These are phyloP conservation scores for Onychostoma macrolepis DNA, from an alignment of 2,113 vertebrate genomes.

Conservation along the genomic window DNA sequence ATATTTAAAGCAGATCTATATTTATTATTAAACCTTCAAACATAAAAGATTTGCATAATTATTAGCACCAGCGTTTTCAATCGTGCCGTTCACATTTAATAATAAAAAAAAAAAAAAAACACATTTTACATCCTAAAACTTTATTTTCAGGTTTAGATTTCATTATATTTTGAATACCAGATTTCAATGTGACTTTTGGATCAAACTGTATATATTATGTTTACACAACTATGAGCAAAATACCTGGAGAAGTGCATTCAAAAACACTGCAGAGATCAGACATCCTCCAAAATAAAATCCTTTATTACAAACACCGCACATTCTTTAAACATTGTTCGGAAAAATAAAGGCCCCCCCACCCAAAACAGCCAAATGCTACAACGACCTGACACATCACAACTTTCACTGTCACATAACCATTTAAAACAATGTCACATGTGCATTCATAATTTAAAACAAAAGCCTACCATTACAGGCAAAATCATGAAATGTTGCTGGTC, in stretches of 20 bases:
- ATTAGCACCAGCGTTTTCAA: too few relatives aligned
- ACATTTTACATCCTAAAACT: not conserved
- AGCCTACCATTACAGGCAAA: constrained; percentile 25
- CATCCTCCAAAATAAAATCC: constrained; percentile 74
- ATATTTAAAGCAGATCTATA: too few relatives aligned
- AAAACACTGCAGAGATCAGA: not conserved
- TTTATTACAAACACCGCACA: constrained; percentile 74
- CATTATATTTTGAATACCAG: not conserved
- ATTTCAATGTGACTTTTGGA: not conserved
- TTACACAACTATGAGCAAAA: not conserved
- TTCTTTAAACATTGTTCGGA: constrained; percentile 50
- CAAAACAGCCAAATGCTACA: constrained; percentile 61
- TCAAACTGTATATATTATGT: not conserved
- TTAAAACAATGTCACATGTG: constrained; percentile 59
- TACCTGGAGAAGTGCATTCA: not conserved
- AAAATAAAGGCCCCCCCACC: constrained; percentile 62
- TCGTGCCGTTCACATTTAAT: too few relatives aligned
- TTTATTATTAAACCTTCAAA: too few relatives aligned
- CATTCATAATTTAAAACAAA: constrained; percentile 27
- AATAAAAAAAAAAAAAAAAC: too few relatives aligned
- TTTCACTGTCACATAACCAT: constrained; percentile 60
- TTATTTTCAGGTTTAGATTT: not conserved
- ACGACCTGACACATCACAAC: constrained; percentile 60
- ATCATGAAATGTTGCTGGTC: constrained; percentile 14
- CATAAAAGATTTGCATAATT: too few relatives aligned